Evolutionary conservation across 1,140 invertebrate genomes (phyloP).

Genomic region (Acyrthosiphon pisum): DNA sequence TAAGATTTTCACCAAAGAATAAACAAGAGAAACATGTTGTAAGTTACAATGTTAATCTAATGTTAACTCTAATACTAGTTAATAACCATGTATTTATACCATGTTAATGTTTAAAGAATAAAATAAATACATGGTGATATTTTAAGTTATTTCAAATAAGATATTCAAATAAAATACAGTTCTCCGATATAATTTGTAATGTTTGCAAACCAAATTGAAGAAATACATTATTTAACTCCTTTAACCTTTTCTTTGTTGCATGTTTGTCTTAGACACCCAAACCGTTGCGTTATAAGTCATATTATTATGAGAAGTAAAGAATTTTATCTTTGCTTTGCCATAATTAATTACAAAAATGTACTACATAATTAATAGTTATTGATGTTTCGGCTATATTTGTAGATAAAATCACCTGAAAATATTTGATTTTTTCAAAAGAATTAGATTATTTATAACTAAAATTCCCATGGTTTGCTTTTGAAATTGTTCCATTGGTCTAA

Average conservation of each 20-base stretch:
- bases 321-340: conserved; percentile 94
- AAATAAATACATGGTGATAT: background rate
- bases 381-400: conserved; percentile 95
- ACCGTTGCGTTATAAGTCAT: conserved; percentile 94
- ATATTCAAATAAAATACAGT: conserved; percentile 43
- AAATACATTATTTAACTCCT: conserved; percentile 25
- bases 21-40: background rate
- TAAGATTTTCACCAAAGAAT: background rate
- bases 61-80: too few relatives aligned
- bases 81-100: too few relatives aligned
- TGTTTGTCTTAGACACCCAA: conserved; percentile 90
- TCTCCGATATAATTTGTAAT: background rate
- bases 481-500: background rate
- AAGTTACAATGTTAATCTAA: too few relatives aligned
- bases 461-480: background rate
- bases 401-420: conserved; percentile 78
- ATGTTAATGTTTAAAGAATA: too few relatives aligned
- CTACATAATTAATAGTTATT: conserved; percentile 96
- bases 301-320: conserved; percentile 95
- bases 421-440: background rate
- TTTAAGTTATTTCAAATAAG: conserved; percentile 11
- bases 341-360: conserved; percentile 95
- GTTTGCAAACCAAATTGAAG: conserved; percentile 22
- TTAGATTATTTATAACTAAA: background rate
- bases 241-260: conserved; percentile 89